Evolutionary conservation across 2,888 invertebrate species (phyloP), one percentile per base, ranked within the genome.

Genomic region (Nephrocerus scutellatus): DNA sequence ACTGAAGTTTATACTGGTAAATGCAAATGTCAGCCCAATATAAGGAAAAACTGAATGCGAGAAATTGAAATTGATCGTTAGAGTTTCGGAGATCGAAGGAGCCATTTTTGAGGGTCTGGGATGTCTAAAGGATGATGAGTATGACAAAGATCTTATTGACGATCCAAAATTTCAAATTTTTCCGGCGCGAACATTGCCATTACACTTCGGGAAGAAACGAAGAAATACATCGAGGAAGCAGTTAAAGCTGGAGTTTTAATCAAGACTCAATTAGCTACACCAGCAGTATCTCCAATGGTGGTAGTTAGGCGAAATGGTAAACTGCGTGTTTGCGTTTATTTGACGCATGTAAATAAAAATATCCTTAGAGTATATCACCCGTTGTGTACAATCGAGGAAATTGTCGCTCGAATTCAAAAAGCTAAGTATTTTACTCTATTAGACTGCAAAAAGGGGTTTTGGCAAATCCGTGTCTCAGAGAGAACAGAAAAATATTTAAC

Each of bases 361-460:
- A 30, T 40, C 2, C 16, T 20, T 26, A 12, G 35, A 26, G 6
- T 34, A 25, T 28, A 38, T 13, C 30, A 29, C 9, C 39, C 34
- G 22, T 10, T 39, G 21, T 34, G 30, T 23, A 36, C 43, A n/a
- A 7, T 39, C 9, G 43, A 40, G 36, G 33, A 43, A 29, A 43
- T 43, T 5, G 23, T 34, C 7, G 43, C 43, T 5, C 39, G 32
- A 14, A 29, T 42, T 6, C 9, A 28, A 19, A 16, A 26, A 16
- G n/a, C n/a, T n/a, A n/a, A 45, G 29, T 37, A 38, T 26, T 44
- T 46, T 29, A 47, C 47, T 12, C 21, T 42, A 12, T 25, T 49
- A 24, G 49, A 49, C 10, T 49, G 50, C 31, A 28, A 44, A 16
- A 48, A 39, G 24, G 46, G 50, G n/a, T 47, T 49, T 20, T 45